phyloP scores from a whole-genome alignment of 2,797 vertebrate genomes.

The Macropus fuliginosus region DNA sequence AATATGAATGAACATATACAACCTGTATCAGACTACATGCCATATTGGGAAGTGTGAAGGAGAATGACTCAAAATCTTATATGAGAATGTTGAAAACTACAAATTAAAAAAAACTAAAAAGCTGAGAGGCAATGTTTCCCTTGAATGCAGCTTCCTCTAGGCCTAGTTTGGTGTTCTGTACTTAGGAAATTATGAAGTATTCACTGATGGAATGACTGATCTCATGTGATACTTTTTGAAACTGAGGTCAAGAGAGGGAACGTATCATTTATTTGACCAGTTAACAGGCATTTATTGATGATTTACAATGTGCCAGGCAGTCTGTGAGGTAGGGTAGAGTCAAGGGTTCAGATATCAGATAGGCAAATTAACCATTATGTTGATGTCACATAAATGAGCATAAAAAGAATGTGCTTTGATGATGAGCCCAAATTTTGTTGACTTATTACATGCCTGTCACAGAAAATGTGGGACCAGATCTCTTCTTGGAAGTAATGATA shows the following conservation, averaged over 20 bases:
- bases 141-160: background rate
- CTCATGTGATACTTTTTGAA: background rate
- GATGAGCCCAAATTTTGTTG: background rate
- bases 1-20: too few species aligned
- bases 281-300: background rate
- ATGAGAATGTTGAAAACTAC: too few species aligned
- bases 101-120: too few species aligned
- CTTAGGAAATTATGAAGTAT: background rate
- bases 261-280: too few species aligned
- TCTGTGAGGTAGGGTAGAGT: background rate
- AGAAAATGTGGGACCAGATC: background rate
- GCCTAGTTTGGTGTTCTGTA: background rate
- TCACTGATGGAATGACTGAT: background rate
- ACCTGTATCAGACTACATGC: too few species aligned
- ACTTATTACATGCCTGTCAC: background rate
- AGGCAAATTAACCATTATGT: background rate
- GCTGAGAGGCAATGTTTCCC: too few species aligned
- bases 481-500: background rate
- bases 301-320: background rate
- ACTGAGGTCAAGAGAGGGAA: background rate
- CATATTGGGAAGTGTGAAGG: too few species aligned
- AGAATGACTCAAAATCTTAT: too few species aligned
- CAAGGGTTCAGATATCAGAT: background rate
- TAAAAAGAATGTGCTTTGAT: background rate
- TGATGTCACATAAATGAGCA: background rate